phyloP scores from a whole-genome alignment of 2,888 invertebrate species.

The Cryptocheilus praepositus region DNA sequence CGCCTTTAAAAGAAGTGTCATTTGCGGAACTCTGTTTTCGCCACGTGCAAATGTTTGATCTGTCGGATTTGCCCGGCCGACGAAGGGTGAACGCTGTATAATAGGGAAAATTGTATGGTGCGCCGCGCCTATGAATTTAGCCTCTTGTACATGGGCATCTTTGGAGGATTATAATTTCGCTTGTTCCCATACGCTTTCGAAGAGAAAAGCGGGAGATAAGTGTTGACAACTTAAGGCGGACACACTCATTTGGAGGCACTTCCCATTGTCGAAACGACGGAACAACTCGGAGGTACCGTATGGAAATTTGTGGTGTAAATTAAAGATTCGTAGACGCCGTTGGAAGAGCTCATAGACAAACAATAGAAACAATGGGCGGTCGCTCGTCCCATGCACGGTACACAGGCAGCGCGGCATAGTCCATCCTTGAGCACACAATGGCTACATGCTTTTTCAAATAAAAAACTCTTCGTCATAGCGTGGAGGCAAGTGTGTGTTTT shows the following conservation, averaged over 20 bases:
- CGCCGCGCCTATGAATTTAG: no score
- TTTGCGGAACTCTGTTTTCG: no score
- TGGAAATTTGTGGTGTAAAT: conserved; percentile 53
- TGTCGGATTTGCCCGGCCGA: no score
- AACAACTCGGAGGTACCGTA: conserved; percentile 4
- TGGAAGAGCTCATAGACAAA: conserved; percentile 45
- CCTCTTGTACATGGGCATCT: no score
- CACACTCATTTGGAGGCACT: conserved; percentile 18
- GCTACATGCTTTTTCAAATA: conserved; percentile 56
- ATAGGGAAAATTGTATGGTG: no score
- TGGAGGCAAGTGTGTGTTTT: conserved; percentile 40
- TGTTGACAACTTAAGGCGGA: background rate
- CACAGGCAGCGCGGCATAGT: conserved; percentile 36
- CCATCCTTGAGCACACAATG: conserved; percentile 54
- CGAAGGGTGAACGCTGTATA: no score
- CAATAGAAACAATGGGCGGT: conserved; percentile 54
- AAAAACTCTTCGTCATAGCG: conserved; percentile 40
- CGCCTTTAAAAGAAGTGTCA: no score
- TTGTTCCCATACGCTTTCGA: no score
- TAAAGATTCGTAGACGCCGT: conserved; percentile 44
- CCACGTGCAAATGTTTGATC: no score
- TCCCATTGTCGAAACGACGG: no score
- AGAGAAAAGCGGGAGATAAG: no score
- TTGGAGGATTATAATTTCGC: no score
- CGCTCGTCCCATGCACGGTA: conserved; percentile 36